A percentile compares a stretch with the other conserved stretches of the same genome.
Evolutionary conservation across 2,888 invertebrate species (phyloP).

Genomic region (Mythimna lalbum): DNA sequence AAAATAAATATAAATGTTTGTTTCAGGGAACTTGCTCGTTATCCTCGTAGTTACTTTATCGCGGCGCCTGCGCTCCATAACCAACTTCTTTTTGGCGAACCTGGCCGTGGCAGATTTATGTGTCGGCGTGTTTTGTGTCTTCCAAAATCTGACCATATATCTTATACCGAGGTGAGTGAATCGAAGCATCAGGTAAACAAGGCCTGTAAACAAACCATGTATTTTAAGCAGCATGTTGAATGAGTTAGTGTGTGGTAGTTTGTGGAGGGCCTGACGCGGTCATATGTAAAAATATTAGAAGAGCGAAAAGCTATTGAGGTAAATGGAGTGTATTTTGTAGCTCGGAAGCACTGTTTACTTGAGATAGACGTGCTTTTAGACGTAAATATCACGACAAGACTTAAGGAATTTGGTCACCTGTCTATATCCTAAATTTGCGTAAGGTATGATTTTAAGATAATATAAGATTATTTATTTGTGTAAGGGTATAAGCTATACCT

Average conservation of each 20-base stretch:
- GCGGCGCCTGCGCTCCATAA: conserved; percentile 95
- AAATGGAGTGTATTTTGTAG: conserved; percentile 10
- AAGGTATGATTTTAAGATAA: conserved; percentile 2
- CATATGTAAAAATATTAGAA: conserved; percentile 36
- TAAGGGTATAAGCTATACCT: no score
- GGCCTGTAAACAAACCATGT: conserved; percentile 38
- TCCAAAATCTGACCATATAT: conserved; percentile 96
- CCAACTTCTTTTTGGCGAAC: conserved; percentile 98
- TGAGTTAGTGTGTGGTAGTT: conserved; percentile 43
- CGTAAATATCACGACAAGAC: neutral
- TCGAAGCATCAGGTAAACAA: conserved; percentile 51
- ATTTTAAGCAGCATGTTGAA: conserved; percentile 45
- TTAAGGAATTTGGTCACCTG: neutral
- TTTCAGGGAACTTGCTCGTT: conserved; percentile 96
- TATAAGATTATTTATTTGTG: no score
- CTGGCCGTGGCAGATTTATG: conserved; percentile 97
- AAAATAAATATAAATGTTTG: no score
- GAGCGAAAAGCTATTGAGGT: conserved; percentile 1
- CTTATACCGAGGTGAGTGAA: conserved; percentile 93
- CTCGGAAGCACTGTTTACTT: neutral
- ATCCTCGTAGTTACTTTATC: conserved; percentile 96
- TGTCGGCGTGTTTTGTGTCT: conserved; percentile 97
- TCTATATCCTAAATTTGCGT: neutral
- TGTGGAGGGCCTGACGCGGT: conserved; percentile 21
- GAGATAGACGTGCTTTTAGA: conserved; percentile 10